These are phyloP conservation scores for Danio aesculapii DNA, from an alignment of 2,797 vertebrate genomes.

Conservation along the genomic window DNA sequence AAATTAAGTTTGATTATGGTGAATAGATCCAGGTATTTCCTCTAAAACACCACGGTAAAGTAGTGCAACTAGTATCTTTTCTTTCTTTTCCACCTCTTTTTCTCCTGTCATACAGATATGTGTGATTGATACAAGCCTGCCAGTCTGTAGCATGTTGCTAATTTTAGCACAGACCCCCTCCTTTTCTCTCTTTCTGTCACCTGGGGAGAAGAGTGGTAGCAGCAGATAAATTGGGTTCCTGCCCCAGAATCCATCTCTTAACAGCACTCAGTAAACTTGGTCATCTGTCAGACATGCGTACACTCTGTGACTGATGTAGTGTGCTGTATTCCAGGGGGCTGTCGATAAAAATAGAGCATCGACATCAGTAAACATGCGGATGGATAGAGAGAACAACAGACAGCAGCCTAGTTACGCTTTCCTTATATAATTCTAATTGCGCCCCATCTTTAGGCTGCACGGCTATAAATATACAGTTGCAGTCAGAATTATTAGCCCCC, in stretches of 20 bases:
- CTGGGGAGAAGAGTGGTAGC: constrained; percentile 62
- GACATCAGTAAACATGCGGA: constrained; percentile 24
- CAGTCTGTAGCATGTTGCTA: constrained; percentile 71
- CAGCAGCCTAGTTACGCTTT: neutral
- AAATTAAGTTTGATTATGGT: too few relatives aligned
- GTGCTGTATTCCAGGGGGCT: constrained; percentile 51
- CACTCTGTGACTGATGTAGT: constrained; percentile 66
- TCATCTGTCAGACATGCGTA: constrained; percentile 62
- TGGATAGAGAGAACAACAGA: neutral
- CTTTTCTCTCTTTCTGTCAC: constrained; percentile 25
- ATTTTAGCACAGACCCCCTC: constrained; percentile 70
- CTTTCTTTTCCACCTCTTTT: constrained; percentile 11
- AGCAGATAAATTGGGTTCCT: constrained; percentile 76
- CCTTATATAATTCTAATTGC: neutral
- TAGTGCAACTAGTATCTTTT: neutral
- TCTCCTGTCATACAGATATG: constrained; percentile 47
- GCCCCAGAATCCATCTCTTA: constrained; percentile 73
- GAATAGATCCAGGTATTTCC: neutral
- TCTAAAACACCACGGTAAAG: neutral
- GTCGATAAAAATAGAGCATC: constrained; percentile 45
- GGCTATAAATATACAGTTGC: neutral
- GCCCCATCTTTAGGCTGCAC: neutral
- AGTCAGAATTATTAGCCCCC: too few relatives aligned
- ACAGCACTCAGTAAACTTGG: constrained; percentile 72
- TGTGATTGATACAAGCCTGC: constrained; percentile 73